Percentiles rank a stretch among this genome's conserved stretches.
These are phyloP conservation scores for Folsomia candida DNA, from an alignment of 2,888 invertebrate species.

Conservation along the genomic window DNA sequence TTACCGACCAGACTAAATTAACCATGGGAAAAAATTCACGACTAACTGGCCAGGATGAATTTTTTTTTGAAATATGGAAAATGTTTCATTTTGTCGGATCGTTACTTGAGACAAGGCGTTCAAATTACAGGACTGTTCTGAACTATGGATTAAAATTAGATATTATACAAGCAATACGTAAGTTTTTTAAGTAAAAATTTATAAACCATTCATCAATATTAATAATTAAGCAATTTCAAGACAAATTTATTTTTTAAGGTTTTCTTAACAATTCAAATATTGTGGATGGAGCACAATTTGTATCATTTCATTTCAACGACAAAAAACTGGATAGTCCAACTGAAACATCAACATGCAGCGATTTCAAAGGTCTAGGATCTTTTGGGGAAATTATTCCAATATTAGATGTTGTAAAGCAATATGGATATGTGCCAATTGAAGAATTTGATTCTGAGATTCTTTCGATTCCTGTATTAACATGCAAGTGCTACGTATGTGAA, in stretches of 20 bases:
- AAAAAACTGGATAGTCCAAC: neutral
- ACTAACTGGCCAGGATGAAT: neutral
- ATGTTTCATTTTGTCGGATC: neutral
- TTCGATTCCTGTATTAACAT: neutral
- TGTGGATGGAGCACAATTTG: neutral
- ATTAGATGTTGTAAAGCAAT: neutral
- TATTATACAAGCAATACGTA: neutral
- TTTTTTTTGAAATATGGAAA: neutral
- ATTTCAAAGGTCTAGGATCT: neutral
- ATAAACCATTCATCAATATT: neutral
- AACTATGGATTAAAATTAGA: neutral
- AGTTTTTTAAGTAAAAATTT: neutral
- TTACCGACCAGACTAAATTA: too few relatives aligned
- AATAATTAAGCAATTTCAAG: neutral
- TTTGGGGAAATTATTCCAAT: neutral
- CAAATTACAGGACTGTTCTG: neutral
- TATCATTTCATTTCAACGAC: slow-evolving; percentile 2
- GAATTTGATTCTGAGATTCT: neutral
- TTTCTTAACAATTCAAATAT: neutral
- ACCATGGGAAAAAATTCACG: neutral
- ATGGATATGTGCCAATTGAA: neutral
- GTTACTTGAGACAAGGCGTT: neutral
- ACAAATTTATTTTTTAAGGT: neutral
- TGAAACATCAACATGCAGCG: neutral
- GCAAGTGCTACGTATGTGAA: neutral